phyloP scores from a whole-genome alignment of 2,888 invertebrate species.

The Macrosiphum euphorbiae region DNA sequence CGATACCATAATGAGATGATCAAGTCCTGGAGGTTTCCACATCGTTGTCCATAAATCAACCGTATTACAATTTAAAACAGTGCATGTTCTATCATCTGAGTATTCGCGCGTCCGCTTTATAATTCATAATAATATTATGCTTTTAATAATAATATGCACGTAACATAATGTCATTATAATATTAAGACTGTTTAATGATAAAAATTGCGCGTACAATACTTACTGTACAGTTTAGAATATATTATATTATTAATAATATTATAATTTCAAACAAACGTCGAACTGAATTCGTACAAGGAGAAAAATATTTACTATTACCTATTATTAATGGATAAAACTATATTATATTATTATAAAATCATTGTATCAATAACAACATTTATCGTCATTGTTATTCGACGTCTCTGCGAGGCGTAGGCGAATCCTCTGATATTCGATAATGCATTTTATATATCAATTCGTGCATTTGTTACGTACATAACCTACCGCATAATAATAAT shows the following conservation, averaged over 20 bases:
- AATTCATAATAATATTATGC: neutral
- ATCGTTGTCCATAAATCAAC: neutral
- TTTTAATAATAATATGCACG: neutral
- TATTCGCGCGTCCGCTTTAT: neutral
- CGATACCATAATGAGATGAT: neutral
- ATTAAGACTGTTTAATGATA: constrained; percentile 12
- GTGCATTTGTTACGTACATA: neutral
- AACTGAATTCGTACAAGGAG: neutral
- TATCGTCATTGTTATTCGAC: neutral
- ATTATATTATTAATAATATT: neutral
- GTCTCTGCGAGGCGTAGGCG: neutral
- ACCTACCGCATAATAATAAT: neutral
- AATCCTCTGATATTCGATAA: neutral
- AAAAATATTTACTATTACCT: neutral
- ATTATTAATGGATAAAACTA: neutral
- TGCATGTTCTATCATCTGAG: neutral
- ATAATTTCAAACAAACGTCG: neutral
- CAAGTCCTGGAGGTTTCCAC: neutral
- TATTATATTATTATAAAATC: neutral
- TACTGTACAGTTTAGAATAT: neutral
- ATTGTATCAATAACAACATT: neutral
- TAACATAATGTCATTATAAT: neutral
- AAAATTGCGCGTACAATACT: constrained; percentile 1
- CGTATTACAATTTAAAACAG: neutral
- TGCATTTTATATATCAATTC: neutral